Base-by-base conservation (phyloP, 1,140 invertebrate genomes). In the Bombyx mori region DNA sequence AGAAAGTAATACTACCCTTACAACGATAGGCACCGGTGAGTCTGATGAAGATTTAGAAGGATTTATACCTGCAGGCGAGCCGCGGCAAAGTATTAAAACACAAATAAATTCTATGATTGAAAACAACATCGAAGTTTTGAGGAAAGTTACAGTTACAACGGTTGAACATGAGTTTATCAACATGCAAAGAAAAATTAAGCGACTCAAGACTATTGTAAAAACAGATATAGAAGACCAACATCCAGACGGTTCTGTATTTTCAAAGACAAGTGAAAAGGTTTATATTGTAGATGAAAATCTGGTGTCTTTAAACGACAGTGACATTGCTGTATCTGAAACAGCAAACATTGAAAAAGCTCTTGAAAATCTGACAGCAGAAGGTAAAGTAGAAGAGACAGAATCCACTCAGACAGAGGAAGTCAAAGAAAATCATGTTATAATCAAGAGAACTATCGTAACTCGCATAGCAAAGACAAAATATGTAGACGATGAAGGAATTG, bases 221-320 rank as follows among this genome's bases (percentile, higher is more conserved):
- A 88, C 78, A 10, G 60, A 81, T 4, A 75, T 71, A 54, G 82
- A 83, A 73, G 85, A 88, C 68, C 79, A 84, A 64, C 71, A 86
- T 63, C 78, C 84, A 43, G 83, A 88, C 72, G 82, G 84, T 18
- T 79, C 82, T 42, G 61, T 83, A 7, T 73, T 84, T 44, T 83
- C 75, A 12, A 86, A 86, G 67, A 86, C 81, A 42, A 85, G 69
- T 66, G 82, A 84, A 69, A 83, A 82, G 63, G 68, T 80, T 45
- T 77, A 75, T 35, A 54, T 81, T 9, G 1, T 65, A 12, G 81
- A 82, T 58, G 72, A 80, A 66, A 52, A 44, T 52, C 61, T 71
- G n/a, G 46, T 47, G 18, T 53, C 12, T 5, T 8, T 44, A 12
- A 35, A 56, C 35, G 50, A 52, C 52, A 43, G 60, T 35, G 60